Conservation (phyloP, 2,888 invertebrate species). For the Eupithecia insigniata region DNA sequence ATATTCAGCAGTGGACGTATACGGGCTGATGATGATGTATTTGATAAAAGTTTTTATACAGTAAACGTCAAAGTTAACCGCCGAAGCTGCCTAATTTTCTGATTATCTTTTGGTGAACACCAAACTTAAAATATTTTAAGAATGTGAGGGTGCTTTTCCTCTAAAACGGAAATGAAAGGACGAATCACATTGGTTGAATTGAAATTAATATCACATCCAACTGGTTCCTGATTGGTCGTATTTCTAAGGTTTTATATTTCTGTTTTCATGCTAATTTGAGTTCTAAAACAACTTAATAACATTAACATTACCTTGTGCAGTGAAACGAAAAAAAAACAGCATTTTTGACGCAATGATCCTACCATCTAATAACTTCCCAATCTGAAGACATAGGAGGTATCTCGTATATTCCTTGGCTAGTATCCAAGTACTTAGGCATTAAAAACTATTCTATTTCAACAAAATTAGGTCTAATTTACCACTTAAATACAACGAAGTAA, state of each 20-base stretch:
- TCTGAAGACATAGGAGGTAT: slow-evolving; percentile 98
- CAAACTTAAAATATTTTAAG: no score
- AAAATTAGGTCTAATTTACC: slow-evolving; percentile 84
- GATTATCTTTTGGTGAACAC: no score
- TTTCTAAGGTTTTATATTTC: not conserved
- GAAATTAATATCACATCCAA: not conserved
- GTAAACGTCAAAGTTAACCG: no score
- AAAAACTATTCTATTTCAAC: not conserved
- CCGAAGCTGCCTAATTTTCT: no score
- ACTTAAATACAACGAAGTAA: slow-evolving; percentile 98
- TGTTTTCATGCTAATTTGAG: not conserved
- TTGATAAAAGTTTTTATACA: no score
- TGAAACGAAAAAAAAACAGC: slow-evolving; percentile 85
- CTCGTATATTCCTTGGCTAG: slow-evolving; percentile 98
- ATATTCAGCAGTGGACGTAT: no score
- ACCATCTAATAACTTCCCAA: slow-evolving; percentile 95
- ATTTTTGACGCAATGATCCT: slow-evolving; percentile 94
- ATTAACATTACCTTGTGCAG: not conserved
- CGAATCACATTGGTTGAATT: not conserved
- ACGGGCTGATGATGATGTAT: no score
- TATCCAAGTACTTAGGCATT: not conserved
- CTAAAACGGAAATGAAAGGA: not conserved
- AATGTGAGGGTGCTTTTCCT: no score
- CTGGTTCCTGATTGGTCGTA: not conserved
- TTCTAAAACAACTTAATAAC: not conserved